Evolutionary conservation across 2,113 vertebrate species (phyloP).

Genomic region (Hylia prasina): DNA sequence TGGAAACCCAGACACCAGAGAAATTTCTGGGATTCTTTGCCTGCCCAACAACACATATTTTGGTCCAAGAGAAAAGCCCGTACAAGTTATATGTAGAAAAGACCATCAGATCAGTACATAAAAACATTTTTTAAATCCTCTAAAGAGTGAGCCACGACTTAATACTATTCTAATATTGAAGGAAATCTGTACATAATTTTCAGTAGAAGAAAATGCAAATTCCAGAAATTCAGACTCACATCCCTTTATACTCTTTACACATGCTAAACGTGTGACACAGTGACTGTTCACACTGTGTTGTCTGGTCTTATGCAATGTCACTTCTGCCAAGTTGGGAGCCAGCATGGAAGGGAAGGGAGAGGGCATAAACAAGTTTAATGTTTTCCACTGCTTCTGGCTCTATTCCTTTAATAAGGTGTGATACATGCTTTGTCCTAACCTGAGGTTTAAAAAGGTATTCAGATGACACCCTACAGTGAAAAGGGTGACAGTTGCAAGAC

Average conservation of each 20-base stretch:
- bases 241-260: neutral
- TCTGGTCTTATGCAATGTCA: neutral
- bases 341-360: neutral
- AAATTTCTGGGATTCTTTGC: neutral
- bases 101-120: neutral
- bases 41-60: neutral
- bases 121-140: neutral
- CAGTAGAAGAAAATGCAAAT: neutral
- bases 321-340: neutral
- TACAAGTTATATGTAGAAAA: neutral
- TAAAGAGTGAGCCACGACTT: neutral
- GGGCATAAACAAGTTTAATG: neutral
- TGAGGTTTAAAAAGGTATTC: neutral
- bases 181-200: neutral
- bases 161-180: neutral
- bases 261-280: fast-evolving
- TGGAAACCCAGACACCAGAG: neutral
- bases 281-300: neutral
- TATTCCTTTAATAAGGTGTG: neutral
- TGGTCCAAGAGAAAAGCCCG: neutral
- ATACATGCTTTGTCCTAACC: neutral
- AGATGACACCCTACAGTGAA: neutral
- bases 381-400: neutral
- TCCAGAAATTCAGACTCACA: neutral
- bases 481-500: neutral